Evolutionary conservation across 2,113 vertebrate species (phyloP).

Genomic region (Poecile atricapillus): DNA sequence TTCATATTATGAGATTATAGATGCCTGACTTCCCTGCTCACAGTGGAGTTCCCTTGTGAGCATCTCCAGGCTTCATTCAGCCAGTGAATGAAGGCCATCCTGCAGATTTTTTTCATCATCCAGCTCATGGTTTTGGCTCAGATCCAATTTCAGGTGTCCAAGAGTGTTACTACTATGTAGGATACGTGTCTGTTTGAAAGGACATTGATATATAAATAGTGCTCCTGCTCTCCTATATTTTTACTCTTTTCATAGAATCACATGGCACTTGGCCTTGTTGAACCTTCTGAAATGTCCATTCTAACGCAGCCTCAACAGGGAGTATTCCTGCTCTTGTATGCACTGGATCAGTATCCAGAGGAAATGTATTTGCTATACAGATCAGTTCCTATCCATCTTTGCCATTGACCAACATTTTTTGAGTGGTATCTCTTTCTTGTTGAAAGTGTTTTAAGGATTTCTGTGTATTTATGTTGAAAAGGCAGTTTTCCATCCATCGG

Average conservation of each 20-base stretch:
- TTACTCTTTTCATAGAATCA: not conserved
- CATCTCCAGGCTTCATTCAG: not conserved
- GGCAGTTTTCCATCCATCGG: not conserved
- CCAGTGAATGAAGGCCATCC: not conserved
- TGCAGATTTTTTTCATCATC: not conserved
- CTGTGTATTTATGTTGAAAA: not conserved
- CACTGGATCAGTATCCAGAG: not conserved
- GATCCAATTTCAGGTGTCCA: not conserved
- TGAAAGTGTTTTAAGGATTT: not conserved
- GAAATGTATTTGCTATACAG: not conserved
- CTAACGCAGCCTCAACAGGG: not conserved
- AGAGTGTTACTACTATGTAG: not conserved
- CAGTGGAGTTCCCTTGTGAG: not conserved
- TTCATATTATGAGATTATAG: not conserved
- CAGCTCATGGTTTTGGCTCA: not conserved
- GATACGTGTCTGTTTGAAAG: not conserved
- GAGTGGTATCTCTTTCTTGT: not conserved
- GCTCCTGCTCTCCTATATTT: not conserved
- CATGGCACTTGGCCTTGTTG: not conserved
- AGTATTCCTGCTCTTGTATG: not conserved
- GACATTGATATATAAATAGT: not conserved
- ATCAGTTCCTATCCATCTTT: not conserved
- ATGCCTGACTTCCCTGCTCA: not conserved
- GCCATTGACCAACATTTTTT: not conserved
- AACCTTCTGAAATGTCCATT: not conserved